These are phyloP conservation scores for Yponomeuta malinellus DNA, from an alignment of 2,888 invertebrate species.

Conservation along the genomic window DNA sequence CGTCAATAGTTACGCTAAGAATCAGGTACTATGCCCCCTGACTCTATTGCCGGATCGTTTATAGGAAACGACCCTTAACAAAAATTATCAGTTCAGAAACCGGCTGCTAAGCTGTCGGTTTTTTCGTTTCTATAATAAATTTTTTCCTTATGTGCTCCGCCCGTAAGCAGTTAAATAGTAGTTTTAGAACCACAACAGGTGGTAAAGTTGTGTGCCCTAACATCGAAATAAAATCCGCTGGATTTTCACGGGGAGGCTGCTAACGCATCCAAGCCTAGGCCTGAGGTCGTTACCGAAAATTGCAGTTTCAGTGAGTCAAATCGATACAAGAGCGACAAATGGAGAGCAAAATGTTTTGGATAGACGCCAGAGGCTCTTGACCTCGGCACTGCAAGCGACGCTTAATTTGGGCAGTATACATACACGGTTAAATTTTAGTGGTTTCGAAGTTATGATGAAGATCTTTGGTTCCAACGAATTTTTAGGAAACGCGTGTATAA, in stretches of 20 bases:
- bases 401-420: background rate
- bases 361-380: constrained; percentile 51
- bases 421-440: background rate
- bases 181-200: constrained; percentile 1
- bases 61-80: too few relatives aligned
- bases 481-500: too few relatives aligned
- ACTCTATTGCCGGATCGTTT: too few relatives aligned
- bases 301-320: constrained; percentile 57
- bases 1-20: too few relatives aligned
- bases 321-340: constrained; percentile 55
- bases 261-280: background rate
- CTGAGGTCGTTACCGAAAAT: constrained; percentile 16
- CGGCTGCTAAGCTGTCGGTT: too few relatives aligned
- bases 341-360: constrained; percentile 49
- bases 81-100: too few relatives aligned
- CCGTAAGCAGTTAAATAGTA: background rate
- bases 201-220: background rate
- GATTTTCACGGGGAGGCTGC: background rate
- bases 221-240: background rate
- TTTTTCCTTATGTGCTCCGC: background rate
- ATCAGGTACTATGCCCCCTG: too few relatives aligned
- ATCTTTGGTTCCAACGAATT: too few relatives aligned
- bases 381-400: constrained; percentile 31
- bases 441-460: too few relatives aligned
- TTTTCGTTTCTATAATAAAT: background rate